Evolutionary conservation across 1,140 invertebrate genomes (phyloP), one percentile per base, ranked within the genome.

Genomic region (Euwallacea similis): DNA sequence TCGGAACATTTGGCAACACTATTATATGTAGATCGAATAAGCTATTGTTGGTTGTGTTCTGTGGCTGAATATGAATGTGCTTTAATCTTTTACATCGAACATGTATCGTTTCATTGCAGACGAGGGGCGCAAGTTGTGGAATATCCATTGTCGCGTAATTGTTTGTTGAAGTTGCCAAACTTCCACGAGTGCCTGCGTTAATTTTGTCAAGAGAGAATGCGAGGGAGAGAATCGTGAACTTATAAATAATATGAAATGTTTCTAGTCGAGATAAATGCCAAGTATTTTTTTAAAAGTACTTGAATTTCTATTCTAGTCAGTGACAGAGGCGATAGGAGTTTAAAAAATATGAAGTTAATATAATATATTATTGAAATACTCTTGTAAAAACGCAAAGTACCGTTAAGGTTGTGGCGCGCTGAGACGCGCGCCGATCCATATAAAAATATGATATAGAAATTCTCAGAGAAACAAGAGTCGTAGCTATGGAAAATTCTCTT

Each of bases 281-380:
- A 73, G 73, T 76, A 74, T 75, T 75, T 76, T 76, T 76, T 76
- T 71, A 66, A 74, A 76, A 61, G 74, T 77, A 76, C 73, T 75
- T 73, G 73, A 72, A 58, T 70, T 54, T 71, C 33, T 62, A 71
- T 71, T 76, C 73, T 75, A 76, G 75, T 76, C 74, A 75, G 60
- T 66, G 59, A 68, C 47, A 61, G 75, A 73, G 60, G 69, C 53
- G 71, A 70, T 71, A 73, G 55, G 72, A 42, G 63, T 61, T 72
- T 62, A 58, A 69, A 74, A 55, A 71, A 71, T 67, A 66, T 69
- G 72, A 74, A 67, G 69, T 74, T 76, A 70, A 71, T 73, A 58
- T 33, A 33, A 33, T 33, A 33, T 33, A 33, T 63, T 63, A 63
- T 42, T 33, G 42, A 54, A 47, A 69, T 69, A 46, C 66, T 73